Conservation (phyloP, 2,113 vertebrate genomes). For the Agapornis roseicollis region DNA sequence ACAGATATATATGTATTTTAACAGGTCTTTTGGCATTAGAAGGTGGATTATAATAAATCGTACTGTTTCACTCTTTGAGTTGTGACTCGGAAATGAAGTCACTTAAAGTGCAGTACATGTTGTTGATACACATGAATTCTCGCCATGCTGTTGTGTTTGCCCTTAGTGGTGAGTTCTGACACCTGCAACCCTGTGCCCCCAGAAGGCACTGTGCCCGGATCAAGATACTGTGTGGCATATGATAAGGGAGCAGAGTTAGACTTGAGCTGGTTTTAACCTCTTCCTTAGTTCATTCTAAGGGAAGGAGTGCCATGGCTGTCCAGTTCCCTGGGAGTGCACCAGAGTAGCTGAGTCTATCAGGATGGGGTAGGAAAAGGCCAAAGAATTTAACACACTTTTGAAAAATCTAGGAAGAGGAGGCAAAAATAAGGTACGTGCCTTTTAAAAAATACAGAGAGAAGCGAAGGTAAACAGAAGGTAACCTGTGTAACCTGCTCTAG, state of each 20-base stretch:
- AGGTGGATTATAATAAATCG: background rate
- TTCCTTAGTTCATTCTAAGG: background rate
- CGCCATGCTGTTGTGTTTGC: accelerated
- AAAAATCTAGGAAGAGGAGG: background rate
- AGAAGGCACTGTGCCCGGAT: background rate
- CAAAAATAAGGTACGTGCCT: background rate
- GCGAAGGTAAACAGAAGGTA: background rate
- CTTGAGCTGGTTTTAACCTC: background rate
- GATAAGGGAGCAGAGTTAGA: background rate
- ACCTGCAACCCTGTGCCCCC: background rate
- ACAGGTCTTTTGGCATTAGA: background rate
- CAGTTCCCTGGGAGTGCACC: background rate
- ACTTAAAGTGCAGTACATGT: background rate
- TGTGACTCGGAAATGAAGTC: background rate
- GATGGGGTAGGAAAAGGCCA: background rate
- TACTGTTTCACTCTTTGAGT: background rate
- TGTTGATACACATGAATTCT: background rate
- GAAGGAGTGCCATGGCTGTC: background rate
- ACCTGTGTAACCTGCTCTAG: background rate
- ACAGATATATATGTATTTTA: background rate
- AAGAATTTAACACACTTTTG: background rate
- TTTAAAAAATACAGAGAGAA: background rate
- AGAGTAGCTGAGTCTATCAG: background rate
- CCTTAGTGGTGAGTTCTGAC: background rate
- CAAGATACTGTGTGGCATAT: accelerated